These are phyloP conservation scores for Coleophora flavipennella DNA, from an alignment of 2,888 invertebrate species.

Conservation along the genomic window DNA sequence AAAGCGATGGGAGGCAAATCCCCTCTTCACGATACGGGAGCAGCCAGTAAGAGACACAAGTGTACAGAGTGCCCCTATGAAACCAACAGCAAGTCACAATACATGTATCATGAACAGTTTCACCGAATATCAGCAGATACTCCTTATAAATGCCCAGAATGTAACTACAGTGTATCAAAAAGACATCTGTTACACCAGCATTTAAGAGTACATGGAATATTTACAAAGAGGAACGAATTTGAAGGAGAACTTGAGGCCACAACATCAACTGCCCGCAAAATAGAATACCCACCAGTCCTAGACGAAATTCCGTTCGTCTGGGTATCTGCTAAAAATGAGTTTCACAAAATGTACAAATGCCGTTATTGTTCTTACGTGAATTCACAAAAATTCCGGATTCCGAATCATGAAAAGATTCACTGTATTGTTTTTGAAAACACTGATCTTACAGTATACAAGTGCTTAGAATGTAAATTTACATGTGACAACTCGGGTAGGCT, in stretches of 20 bases:
- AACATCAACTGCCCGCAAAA: constrained; percentile 25
- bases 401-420: constrained; percentile 89
- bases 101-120: constrained; percentile 89
- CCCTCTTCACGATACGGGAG: constrained; percentile 20
- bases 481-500: constrained; percentile 81
- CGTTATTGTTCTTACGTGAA: constrained; percentile 88
- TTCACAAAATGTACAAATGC: constrained; percentile 88
- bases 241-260: constrained; percentile 53
- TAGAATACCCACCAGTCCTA: constrained; percentile 40
- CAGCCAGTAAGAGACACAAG: constrained; percentile 76
- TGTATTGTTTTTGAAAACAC: constrained; percentile 59
- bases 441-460: constrained; percentile 73
- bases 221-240: constrained; percentile 52
- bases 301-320: constrained; percentile 82
- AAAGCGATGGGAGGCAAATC: constrained; percentile 55
- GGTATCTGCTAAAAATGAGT: constrained; percentile 80
- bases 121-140: constrained; percentile 80
- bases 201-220: constrained; percentile 80
- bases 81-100: constrained; percentile 89
- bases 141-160: constrained; percentile 85
- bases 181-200: constrained; percentile 88
- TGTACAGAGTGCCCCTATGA: constrained; percentile 88
- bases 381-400: constrained; percentile 83
- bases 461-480: constrained; percentile 85
- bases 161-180: constrained; percentile 87